Percentiles rank a stretch among this genome's conserved stretches.
phyloP scores from a whole-genome alignment of 2,888 invertebrate species.

The Eupithecia abbreviata region DNA sequence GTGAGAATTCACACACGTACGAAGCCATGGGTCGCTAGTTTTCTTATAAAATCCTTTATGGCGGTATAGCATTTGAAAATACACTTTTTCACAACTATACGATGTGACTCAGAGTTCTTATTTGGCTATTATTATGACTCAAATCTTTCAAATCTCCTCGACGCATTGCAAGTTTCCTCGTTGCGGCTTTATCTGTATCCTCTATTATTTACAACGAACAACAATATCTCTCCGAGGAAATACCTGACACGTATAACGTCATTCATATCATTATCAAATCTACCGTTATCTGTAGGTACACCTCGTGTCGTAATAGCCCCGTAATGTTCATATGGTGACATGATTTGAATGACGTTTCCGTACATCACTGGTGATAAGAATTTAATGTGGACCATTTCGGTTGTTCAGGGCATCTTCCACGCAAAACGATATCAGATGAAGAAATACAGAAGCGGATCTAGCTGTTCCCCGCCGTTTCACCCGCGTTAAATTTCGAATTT shows the following conservation, averaged over 20 bases:
- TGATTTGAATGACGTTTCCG: constrained; percentile 27
- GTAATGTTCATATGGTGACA: constrained; percentile 21
- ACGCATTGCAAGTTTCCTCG: background rate
- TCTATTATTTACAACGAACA: background rate
- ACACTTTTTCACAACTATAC: background rate
- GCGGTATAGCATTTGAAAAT: background rate
- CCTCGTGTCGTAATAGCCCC: constrained; percentile 31
- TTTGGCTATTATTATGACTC: background rate
- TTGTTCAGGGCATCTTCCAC: background rate
- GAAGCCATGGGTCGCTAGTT: background rate
- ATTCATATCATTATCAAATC: constrained; percentile 12
- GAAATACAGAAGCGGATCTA: background rate
- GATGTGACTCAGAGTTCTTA: background rate
- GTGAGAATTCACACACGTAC: too few relatives aligned
- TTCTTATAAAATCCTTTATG: background rate
- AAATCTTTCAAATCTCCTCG: background rate
- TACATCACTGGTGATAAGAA: constrained; percentile 14
- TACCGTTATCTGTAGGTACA: constrained; percentile 11
- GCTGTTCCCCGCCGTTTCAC: too few relatives aligned
- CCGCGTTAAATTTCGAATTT: too few relatives aligned
- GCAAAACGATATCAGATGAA: background rate
- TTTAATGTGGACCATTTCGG: background rate
- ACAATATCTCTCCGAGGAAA: constrained; percentile 11
- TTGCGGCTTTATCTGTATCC: background rate
- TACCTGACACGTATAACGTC: constrained; percentile 13